Evolutionary conservation across 2,888 invertebrate species (phyloP).

Genomic region (Mayetiola destructor): DNA sequence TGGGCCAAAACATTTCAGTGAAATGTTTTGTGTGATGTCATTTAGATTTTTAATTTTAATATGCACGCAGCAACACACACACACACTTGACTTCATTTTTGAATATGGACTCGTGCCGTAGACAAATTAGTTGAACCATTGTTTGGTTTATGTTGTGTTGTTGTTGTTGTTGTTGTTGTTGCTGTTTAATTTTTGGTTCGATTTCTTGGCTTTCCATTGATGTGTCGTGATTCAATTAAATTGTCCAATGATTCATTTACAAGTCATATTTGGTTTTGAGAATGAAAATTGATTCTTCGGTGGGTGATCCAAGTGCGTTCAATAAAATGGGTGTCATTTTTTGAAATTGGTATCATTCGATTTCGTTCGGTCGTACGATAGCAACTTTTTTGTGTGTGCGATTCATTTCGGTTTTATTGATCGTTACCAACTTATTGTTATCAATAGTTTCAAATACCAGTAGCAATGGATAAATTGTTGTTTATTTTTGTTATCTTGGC

Average conservation of each 20-base stretch:
- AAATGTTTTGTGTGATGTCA: no score
- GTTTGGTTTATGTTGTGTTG: no score
- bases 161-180: no score
- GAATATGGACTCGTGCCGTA: constrained; percentile 5
- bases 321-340: neutral
- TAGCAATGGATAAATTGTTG: neutral
- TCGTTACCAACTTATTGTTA: no score
- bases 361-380: neutral
- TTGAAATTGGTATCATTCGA: neutral
- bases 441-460: no score
- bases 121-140: no score
- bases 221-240: constrained; percentile 1
- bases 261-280: neutral
- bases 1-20: no score
- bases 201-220: neutral
- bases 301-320: neutral
- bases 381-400: no score
- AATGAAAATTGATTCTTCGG: neutral
- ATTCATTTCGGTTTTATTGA: no score
- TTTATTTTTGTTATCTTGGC: neutral
- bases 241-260: neutral
- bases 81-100: no score
- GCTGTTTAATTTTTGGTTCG: neutral
- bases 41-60: no score
- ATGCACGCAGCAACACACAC: no score